Evolutionary conservation across 2,888 invertebrate species (phyloP).

Genomic region (Gerosis bhagava): DNA sequence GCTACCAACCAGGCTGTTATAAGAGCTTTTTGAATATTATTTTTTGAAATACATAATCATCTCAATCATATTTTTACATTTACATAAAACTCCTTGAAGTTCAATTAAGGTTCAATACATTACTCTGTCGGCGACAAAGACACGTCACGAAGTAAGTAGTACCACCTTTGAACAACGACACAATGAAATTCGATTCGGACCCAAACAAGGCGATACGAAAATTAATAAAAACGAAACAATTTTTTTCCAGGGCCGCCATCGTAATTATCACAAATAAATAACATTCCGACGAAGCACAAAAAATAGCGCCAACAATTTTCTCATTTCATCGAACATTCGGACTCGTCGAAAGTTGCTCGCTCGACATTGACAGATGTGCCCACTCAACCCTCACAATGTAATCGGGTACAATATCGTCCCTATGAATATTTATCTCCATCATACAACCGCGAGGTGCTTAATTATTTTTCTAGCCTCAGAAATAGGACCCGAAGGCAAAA

Average conservation of each 20-base stretch:
- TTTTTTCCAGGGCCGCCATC: conserved; percentile 14
- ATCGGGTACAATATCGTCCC: conserved; percentile 22
- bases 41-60: no score
- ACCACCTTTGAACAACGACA: no score
- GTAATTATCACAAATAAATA: conserved; percentile 25
- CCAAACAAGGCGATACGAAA: not conserved
- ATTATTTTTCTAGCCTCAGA: conserved; percentile 15
- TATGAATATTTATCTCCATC: conserved; percentile 19
- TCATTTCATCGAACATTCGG: conserved; percentile 27
- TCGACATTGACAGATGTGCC: conserved; percentile 35
- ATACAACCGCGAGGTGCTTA: conserved; percentile 3
- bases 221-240: conserved; percentile 4
- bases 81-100: no score
- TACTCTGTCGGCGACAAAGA: no score
- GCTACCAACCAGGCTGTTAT: no score
- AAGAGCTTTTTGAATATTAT: no score
- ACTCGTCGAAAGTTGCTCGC: conserved; percentile 19
- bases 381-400: conserved; percentile 23
- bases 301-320: conserved; percentile 13
- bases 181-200: conserved; percentile 5
- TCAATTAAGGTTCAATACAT: no score
- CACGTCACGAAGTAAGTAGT: no score
- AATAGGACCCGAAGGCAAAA: conserved; percentile 6
- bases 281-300: conserved; percentile 19
- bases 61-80: no score